phyloP scores from a whole-genome alignment of 1,140 invertebrate genomes.

The Apolygus lucorum region DNA sequence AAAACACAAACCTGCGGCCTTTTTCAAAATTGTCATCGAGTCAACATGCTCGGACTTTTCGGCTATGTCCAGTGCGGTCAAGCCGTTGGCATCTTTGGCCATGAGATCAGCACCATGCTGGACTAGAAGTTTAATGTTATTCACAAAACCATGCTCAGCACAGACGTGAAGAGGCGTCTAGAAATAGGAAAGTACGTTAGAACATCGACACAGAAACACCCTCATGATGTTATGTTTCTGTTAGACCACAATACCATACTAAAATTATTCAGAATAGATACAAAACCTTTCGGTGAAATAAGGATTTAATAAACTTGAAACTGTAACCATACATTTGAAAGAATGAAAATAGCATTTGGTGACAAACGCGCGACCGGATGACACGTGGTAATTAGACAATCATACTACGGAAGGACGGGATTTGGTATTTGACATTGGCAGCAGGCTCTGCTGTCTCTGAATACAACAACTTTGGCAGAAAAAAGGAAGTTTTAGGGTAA shows the following conservation, averaged over 20 bases:
- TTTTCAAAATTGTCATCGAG: conserved; percentile 56
- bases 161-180: conserved; percentile 73
- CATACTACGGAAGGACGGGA: too few relatives aligned
- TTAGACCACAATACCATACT: conserved; percentile 17
- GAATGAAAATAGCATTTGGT: too few relatives aligned
- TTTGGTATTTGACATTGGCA: too few relatives aligned
- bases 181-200: conserved; percentile 31
- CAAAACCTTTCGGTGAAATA: too few relatives aligned
- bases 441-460: too few relatives aligned
- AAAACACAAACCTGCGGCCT: conserved; percentile 55
- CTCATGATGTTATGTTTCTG: background rate
- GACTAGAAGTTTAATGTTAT: conserved; percentile 59
- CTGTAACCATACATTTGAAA: too few relatives aligned
- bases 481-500: too few relatives aligned
- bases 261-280: conserved; percentile 15
- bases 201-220: background rate
- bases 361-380: too few relatives aligned
- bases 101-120: conserved; percentile 56
- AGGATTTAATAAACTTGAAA: too few relatives aligned
- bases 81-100: conserved; percentile 53
- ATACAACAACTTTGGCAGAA: too few relatives aligned
- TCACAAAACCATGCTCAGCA: conserved; percentile 65
- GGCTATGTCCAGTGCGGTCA: conserved; percentile 65
- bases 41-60: conserved; percentile 58
- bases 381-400: too few relatives aligned